Evolutionary conservation across 2,888 invertebrate species (phyloP), one percentile per base, ranked within the genome.

Genomic region (Troides oblongomaculatus): DNA sequence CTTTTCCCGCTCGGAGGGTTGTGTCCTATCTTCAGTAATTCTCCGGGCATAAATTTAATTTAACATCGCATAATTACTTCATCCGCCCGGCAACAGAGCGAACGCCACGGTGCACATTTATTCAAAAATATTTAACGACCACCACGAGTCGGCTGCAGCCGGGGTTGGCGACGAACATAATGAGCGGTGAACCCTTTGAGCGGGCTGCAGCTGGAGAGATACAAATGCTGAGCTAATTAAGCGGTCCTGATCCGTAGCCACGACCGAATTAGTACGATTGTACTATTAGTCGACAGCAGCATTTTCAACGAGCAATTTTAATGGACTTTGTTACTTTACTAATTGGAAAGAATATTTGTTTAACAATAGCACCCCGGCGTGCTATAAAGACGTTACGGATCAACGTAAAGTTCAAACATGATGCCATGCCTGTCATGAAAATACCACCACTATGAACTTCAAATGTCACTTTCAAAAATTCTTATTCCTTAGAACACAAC

Each of bases 161-260:
- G 21, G 75, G 81, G 81, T 79, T 80, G 80, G 83, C 82, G 79
- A 78, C 77, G 81, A 81, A 80, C 84, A 86, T 91, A 91, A 91
- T 89, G 90, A 92, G 90, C 87, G 83, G 85, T 82, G 84, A 85
- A 88, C 88, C 89, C 91, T 92, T 92, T 92, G 92, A 90, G 87
- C 87, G 8, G 85, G 84, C 82, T 84, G 87, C 82, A 84, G 82
- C 77, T 77, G 79, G 80, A 78, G 76, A 79, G 78, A 81, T 76
- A 83, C 85, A 85, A 90, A 88, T 85, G 87, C 84, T 81, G 83
- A 79, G 85, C 87, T 92, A 92, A 92, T 92, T 92, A 92, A 87
- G 86, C 88, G 82, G 83, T 82, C 84, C 81, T 84, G 83, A 89
- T 89, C 87, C 87, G 83, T 86, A 89, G 87, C 90, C 89, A 79